Evolutionary conservation across 2,797 vertebrate genomes (phyloP).

Genomic region (Cynodonichthys magdalenae): DNA sequence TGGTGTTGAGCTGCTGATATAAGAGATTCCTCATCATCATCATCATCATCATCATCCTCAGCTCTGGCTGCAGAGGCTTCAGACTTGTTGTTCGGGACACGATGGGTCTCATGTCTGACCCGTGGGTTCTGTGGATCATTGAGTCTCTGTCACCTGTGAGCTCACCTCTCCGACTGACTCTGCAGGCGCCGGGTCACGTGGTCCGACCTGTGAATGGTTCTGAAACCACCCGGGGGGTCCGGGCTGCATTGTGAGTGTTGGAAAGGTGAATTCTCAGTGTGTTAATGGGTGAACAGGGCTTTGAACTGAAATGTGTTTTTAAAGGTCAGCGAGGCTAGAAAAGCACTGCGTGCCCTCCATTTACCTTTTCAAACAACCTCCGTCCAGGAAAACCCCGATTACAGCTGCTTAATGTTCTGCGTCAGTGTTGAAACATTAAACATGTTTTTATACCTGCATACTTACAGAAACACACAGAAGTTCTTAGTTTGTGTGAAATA

Average conservation of each 20-base stretch:
- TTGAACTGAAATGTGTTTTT: conserved; percentile 6
- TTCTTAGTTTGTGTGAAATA: background rate
- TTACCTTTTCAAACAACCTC: background rate
- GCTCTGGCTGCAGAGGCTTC: no score
- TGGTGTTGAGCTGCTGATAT: background rate
- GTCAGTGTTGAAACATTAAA: background rate
- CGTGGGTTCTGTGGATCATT: background rate
- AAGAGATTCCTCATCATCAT: no score
- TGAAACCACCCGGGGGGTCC: background rate
- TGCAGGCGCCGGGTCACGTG: background rate
- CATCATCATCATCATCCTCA: no score
- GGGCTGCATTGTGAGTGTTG: background rate
- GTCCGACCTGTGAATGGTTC: background rate
- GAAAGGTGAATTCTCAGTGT: background rate
- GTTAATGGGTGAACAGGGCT: background rate
- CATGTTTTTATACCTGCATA: background rate
- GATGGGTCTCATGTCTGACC: background rate
- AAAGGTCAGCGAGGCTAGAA: conserved; percentile 5
- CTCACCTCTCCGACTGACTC: background rate
- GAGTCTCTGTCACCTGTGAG: background rate
- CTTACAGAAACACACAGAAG: background rate
- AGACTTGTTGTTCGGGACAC: no score
- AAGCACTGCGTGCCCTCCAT: background rate
- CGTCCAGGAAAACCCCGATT: background rate
- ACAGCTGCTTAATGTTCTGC: conserved; percentile 3